Conservation (phyloP, 2,797 vertebrate genomes). For the Aldrovandia affinis region DNA sequence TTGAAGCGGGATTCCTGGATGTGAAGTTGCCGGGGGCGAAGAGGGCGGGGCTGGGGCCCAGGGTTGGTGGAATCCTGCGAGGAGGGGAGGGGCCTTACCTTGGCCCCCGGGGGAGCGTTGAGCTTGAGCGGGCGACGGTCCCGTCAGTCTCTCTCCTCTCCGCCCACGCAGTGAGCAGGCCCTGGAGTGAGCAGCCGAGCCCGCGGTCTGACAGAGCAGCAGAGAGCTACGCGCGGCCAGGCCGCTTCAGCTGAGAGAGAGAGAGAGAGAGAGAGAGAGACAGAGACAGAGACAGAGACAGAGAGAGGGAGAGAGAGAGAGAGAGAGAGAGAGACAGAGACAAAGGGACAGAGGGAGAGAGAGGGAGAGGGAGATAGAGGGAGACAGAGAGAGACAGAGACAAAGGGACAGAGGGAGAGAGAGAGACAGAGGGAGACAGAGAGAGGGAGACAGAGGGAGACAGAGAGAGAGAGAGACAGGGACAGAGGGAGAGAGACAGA, state of each 20-base stretch:
- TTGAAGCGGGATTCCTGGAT: slow-evolving; percentile 7
- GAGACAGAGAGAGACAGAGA: too few relatives aligned
- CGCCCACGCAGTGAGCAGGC: neutral
- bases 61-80: neutral
- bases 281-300: too few relatives aligned
- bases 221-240: neutral
- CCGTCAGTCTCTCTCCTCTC: neutral
- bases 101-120: neutral
- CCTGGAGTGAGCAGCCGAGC: neutral
- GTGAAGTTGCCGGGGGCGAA: neutral
- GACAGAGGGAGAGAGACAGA: too few relatives aligned
- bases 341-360: too few relatives aligned
- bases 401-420: too few relatives aligned
- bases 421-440: too few relatives aligned
- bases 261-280: neutral
- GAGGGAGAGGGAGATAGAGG: too few relatives aligned
- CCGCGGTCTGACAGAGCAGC: neutral
- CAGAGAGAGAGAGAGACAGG: too few relatives aligned
- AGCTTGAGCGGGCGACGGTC: neutral
- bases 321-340: too few relatives aligned
- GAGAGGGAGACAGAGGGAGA: too few relatives aligned
- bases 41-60: neutral
- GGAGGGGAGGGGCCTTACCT: slow-evolving; percentile 1
- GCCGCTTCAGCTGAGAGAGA: neutral
- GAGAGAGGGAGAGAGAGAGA: neutral